Percentiles rank a stretch among this genome's conserved stretches.
Evolutionary conservation across 2,113 vertebrate species (phyloP).

Genomic region (Myiagra hebetior): DNA sequence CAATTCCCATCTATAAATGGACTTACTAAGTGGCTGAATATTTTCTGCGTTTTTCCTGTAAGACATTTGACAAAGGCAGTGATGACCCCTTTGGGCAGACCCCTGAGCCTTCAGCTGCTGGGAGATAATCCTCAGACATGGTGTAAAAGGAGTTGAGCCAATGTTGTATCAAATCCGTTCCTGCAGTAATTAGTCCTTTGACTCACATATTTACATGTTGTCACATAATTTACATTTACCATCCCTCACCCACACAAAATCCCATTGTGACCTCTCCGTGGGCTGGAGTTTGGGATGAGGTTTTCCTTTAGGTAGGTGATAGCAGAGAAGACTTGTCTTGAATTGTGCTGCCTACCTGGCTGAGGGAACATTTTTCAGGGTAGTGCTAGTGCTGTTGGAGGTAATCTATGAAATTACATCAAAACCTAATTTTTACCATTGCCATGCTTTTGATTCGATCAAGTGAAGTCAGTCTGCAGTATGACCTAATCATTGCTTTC

Average conservation of each 20-base stretch:
- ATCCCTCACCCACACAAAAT: not conserved
- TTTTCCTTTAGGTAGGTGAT: not conserved
- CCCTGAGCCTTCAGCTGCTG: not conserved
- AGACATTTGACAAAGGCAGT: not conserved
- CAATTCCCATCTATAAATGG: not conserved
- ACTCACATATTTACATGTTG: not conserved
- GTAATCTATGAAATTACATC: not conserved
- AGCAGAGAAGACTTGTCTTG: not conserved
- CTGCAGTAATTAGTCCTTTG: not conserved
- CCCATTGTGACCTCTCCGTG: not conserved
- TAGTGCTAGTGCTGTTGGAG: not conserved
- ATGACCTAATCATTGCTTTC: not conserved
- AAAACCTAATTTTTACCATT: not conserved
- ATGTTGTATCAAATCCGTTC: not conserved
- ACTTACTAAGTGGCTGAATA: not conserved
- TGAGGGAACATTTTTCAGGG: not conserved
- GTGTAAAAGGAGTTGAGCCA: not conserved
- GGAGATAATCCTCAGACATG: not conserved
- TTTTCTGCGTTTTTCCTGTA: not conserved
- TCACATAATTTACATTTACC: not conserved
- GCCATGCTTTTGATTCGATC: not conserved
- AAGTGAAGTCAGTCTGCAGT: not conserved
- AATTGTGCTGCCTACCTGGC: not conserved
- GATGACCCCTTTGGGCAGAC: not conserved
- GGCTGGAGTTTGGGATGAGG: not conserved